These are phyloP conservation scores for Threskiornis aethiopicus DNA, from an alignment of 2,797 vertebrate genomes.

Conservation along the genomic window DNA sequence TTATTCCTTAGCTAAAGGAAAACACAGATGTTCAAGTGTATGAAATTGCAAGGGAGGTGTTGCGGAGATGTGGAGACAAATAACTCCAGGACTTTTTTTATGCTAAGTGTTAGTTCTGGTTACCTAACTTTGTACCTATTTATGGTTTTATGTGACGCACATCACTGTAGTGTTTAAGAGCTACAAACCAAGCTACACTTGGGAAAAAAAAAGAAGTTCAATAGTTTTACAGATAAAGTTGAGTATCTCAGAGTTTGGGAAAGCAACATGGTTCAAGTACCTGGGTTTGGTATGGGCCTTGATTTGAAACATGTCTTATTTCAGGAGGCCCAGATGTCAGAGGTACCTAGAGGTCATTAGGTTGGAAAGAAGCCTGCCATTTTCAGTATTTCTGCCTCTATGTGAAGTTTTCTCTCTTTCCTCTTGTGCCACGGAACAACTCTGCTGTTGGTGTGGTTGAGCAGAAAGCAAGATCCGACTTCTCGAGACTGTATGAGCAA, in stretches of 20 bases:
- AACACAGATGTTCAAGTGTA: slow-evolving; percentile 66
- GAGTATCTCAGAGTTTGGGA: not conserved
- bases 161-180: not conserved
- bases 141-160: slow-evolving; percentile 31
- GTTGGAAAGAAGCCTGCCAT: not conserved
- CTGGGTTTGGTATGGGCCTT: not conserved
- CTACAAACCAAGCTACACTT: not conserved
- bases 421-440: not conserved
- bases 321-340: not conserved
- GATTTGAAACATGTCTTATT: not conserved
- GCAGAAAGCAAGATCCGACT: not conserved
- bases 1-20: slow-evolving; percentile 53
- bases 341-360: not conserved
- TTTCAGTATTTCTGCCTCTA: not conserved
- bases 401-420: not conserved
- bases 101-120: slow-evolving; percentile 53
- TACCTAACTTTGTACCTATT: slow-evolving; percentile 63
- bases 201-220: rapidly evolving
- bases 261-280: not conserved
- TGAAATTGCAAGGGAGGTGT: slow-evolving; percentile 68
- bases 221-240: not conserved
- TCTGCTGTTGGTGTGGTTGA: not conserved
- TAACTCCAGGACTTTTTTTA: slow-evolving; percentile 50
- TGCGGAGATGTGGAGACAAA: slow-evolving; percentile 69
- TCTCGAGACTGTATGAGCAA: not conserved